phyloP scores from a whole-genome alignment of 2,797 vertebrate species.

The Euthynnus affinis region DNA sequence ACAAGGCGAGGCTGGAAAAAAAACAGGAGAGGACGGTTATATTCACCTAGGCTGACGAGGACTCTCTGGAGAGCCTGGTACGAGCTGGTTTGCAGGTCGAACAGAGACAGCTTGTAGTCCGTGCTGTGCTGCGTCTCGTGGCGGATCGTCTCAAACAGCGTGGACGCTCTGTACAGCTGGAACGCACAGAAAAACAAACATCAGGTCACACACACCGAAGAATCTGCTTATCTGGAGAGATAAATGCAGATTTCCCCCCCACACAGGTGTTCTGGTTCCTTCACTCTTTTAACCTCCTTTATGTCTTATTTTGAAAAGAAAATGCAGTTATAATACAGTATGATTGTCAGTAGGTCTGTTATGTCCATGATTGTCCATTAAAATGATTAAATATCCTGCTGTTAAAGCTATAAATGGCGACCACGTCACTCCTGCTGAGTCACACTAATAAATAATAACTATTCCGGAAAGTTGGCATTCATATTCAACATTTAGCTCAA shows the following conservation, averaged over 20 bases:
- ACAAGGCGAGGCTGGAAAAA: no score
- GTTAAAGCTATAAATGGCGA: no score
- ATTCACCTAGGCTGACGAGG: constrained; percentile 93
- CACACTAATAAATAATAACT: no score
- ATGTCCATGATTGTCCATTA: no score
- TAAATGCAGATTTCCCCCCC: not conserved
- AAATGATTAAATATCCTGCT: no score
- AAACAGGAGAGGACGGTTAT: not conserved
- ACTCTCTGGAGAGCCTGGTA: constrained; percentile 97
- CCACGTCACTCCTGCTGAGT: no score
- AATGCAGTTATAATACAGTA: no score
- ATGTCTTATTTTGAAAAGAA: no score
- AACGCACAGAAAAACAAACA: constrained; percentile 50
- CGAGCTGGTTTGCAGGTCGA: constrained; percentile 95
- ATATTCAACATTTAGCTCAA: no score
- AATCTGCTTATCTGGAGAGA: not conserved
- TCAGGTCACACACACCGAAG: not conserved
- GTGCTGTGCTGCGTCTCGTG: constrained; percentile 94
- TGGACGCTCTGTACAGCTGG: constrained; percentile 93
- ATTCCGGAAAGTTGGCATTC: no score
- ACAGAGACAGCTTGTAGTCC: constrained; percentile 95
- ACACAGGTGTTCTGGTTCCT: not conserved
- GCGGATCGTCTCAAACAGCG: constrained; percentile 93
- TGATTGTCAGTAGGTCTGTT: no score
- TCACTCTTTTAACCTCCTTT: not conserved